phyloP scores from a whole-genome alignment of 2,888 invertebrate genomes.

The Congeria kusceri region DNA sequence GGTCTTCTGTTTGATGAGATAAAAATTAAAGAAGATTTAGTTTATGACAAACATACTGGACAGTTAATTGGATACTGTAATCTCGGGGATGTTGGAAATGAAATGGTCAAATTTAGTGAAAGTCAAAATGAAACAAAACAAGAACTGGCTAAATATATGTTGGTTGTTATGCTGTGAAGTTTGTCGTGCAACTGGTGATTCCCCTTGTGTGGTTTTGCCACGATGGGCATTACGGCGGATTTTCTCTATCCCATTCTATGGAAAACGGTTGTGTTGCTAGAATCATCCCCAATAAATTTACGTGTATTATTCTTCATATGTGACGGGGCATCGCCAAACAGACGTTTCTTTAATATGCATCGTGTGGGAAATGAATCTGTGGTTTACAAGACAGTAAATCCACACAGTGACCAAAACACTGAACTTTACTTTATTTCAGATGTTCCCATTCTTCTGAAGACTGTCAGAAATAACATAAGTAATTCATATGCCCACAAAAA shows the following conservation, averaged over 20 bases:
- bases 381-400: background rate
- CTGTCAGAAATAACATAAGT: conserved; percentile 55
- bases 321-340: conserved; percentile 19
- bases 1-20: too few relatives aligned
- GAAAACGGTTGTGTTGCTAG: conserved; percentile 15
- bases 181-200: background rate
- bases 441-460: conserved; percentile 59
- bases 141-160: background rate
- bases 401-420: background rate
- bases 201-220: conserved; percentile 31
- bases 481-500: conserved; percentile 57
- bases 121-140: background rate
- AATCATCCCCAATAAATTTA: background rate
- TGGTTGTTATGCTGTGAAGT: background rate
- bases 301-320: conserved; percentile 13
- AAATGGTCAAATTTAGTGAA: too few relatives aligned
- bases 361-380: background rate
- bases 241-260: conserved; percentile 18
- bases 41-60: too few relatives aligned
- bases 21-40: too few relatives aligned
- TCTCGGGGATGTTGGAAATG: too few relatives aligned
- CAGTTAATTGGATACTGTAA: too few relatives aligned
- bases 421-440: conserved; percentile 61
- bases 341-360: conserved; percentile 5
- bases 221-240: conserved; percentile 24